A percentile compares a stretch with the other conserved stretches of the same genome.
These are phyloP conservation scores for Brachymystax lenok DNA, from an alignment of 2,797 vertebrate genomes.

Conservation along the genomic window DNA sequence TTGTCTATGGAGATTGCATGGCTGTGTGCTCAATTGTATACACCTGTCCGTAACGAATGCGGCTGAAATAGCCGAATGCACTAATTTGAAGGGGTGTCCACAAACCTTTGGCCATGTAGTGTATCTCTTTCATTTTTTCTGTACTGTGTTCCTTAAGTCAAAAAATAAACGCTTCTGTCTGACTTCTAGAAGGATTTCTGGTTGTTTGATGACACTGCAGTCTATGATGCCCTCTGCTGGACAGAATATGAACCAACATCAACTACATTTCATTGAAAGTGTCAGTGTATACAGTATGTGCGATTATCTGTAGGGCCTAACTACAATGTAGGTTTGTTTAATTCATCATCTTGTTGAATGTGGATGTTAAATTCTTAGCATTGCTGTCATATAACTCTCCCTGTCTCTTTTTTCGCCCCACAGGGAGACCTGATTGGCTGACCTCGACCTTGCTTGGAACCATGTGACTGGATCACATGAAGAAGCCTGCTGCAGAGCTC, in stretches of 20 bases:
- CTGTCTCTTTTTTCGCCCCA: background rate
- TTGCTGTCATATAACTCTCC: background rate
- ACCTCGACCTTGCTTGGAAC: constrained; percentile 70
- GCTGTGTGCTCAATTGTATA: too few relatives aligned
- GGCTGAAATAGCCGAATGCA: too few relatives aligned
- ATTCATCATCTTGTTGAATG: background rate
- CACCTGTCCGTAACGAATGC: too few relatives aligned
- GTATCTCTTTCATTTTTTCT: background rate
- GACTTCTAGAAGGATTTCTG: too few relatives aligned
- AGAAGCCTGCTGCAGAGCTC: constrained; percentile 70
- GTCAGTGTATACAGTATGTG: background rate
- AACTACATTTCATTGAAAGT: background rate
- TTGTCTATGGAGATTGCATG: too few relatives aligned
- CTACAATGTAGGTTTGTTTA: background rate
- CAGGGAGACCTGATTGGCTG: constrained; percentile 76
- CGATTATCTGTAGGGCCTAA: background rate
- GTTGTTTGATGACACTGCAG: background rate
- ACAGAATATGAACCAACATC: background rate
- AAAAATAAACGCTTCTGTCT: too few relatives aligned
- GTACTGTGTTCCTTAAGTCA: too few relatives aligned
- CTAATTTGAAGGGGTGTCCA: too few relatives aligned
- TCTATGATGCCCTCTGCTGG: constrained; percentile 60
- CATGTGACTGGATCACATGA: constrained; percentile 89
- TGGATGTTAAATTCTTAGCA: background rate
- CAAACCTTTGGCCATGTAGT: too few relatives aligned